phyloP scores from a whole-genome alignment of 1,140 invertebrate genomes.

The Maconellicoccus hirsutus region DNA sequence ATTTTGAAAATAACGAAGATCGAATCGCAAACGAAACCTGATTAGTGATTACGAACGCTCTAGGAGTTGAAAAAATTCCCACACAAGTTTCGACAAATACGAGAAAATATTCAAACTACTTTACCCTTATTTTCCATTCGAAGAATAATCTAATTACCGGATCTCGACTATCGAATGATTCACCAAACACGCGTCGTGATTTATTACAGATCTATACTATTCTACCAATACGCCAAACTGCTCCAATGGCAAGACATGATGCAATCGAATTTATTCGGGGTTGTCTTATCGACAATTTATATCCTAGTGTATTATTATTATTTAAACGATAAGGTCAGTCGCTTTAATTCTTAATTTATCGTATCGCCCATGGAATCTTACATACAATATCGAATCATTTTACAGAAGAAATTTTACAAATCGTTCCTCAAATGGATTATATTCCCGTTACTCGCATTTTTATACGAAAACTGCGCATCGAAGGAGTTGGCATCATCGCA shows the following conservation, averaged over 20 bases:
- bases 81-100: too few species aligned
- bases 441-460: background rate
- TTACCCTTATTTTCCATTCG: too few species aligned
- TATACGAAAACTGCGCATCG: background rate
- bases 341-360: too few species aligned
- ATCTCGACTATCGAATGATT: too few species aligned
- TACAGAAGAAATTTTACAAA: background rate
- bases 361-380: too few species aligned
- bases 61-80: too few species aligned
- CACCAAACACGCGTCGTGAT: background rate
- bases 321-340: background rate
- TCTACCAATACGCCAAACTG: slow-evolving; percentile 2
- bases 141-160: too few species aligned
- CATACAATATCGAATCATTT: background rate
- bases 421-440: background rate
- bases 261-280: background rate
- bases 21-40: too few species aligned
- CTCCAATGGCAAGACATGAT: background rate
- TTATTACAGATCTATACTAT: background rate
- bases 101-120: too few species aligned
- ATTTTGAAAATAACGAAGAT: too few species aligned
- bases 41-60: too few species aligned
- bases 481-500: background rate
- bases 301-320: background rate
- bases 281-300: background rate